These are phyloP conservation scores for Idris sp. DNA, from an alignment of 1,140 invertebrate genomes.

Conservation along the genomic window DNA sequence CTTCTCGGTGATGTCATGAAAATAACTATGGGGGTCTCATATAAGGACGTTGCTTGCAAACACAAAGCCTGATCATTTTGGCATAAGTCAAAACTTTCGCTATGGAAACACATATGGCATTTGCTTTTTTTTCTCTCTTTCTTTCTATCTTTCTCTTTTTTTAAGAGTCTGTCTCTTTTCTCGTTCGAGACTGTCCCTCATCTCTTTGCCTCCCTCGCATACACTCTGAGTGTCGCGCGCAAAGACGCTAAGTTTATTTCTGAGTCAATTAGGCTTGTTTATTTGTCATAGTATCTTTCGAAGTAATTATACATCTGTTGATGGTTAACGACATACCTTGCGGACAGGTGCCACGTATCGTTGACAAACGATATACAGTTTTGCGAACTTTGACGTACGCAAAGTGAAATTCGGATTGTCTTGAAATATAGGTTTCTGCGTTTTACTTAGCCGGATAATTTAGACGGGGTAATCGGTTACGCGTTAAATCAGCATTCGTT, in stretches of 20 bases:
- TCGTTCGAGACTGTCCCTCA: constrained; percentile 42
- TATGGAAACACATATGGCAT: constrained; percentile 67
- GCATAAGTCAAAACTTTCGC: constrained; percentile 76
- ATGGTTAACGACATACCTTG: constrained; percentile 74
- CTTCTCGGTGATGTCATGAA: constrained; percentile 54
- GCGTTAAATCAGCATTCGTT: constrained; percentile 51
- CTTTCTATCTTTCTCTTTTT: constrained; percentile 44
- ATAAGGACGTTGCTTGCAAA: constrained; percentile 61
- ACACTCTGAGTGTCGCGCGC: constrained; percentile 56
- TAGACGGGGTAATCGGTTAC: constrained; percentile 39
- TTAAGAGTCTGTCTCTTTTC: constrained; percentile 42
- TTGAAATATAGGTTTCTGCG: constrained; percentile 50
- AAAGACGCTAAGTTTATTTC: constrained; percentile 73
- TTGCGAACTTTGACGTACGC: constrained; percentile 35
- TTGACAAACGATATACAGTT: constrained; percentile 55
- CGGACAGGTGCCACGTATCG: constrained; percentile 67
- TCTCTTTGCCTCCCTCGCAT: constrained; percentile 55
- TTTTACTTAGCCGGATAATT: constrained; percentile 36
- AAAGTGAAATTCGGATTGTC: constrained; percentile 39
- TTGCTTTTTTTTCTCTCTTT: constrained; percentile 36
- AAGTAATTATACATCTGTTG: constrained; percentile 75
- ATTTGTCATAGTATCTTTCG: constrained; percentile 73
- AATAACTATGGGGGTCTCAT: constrained; percentile 61
- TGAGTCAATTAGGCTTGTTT: constrained; percentile 77
- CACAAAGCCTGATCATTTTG: constrained; percentile 77